Evolutionary conservation across 1,140 invertebrate species (phyloP).

Genomic region (Leptopilina boulardi): DNA sequence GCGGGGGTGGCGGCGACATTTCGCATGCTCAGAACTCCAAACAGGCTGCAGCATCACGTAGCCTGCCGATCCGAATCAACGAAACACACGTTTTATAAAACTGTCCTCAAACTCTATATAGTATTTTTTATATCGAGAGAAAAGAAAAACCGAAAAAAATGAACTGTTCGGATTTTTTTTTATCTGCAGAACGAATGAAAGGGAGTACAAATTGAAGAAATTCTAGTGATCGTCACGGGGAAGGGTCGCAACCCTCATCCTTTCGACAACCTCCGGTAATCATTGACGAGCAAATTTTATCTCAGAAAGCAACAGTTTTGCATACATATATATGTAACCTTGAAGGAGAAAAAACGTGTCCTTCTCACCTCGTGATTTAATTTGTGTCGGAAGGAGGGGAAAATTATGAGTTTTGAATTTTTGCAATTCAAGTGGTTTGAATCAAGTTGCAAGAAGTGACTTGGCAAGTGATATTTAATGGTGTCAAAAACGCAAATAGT

Average conservation of each 20-base stretch:
- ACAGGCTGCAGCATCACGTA: constrained; percentile 64
- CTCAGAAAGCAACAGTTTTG: neutral
- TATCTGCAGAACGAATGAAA: neutral
- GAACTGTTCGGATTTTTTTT: neutral
- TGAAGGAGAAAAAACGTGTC: neutral
- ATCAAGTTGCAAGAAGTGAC: constrained; percentile 35
- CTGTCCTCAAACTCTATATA: neutral
- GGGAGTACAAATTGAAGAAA: neutral
- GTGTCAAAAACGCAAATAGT: neutral
- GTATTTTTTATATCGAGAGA: constrained; percentile 5
- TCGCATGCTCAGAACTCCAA: constrained; percentile 74
- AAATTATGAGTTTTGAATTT: neutral
- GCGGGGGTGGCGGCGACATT: constrained; percentile 73
- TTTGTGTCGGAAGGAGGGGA: neutral
- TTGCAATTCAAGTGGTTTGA: neutral
- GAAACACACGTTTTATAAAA: constrained; percentile 33
- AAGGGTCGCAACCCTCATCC: constrained; percentile 19
- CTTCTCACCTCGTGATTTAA: constrained; percentile 35
- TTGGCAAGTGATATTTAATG: constrained; percentile 16
- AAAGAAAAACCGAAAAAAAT: neutral
- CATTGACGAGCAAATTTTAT: neutral
- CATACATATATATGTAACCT: constrained; percentile 23
- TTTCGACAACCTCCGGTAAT: neutral
- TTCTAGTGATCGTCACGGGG: neutral
- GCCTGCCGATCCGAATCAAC: constrained; percentile 39